phyloP scores from a whole-genome alignment of 2,797 vertebrate genomes.

The Neosalanx taihuensis region DNA sequence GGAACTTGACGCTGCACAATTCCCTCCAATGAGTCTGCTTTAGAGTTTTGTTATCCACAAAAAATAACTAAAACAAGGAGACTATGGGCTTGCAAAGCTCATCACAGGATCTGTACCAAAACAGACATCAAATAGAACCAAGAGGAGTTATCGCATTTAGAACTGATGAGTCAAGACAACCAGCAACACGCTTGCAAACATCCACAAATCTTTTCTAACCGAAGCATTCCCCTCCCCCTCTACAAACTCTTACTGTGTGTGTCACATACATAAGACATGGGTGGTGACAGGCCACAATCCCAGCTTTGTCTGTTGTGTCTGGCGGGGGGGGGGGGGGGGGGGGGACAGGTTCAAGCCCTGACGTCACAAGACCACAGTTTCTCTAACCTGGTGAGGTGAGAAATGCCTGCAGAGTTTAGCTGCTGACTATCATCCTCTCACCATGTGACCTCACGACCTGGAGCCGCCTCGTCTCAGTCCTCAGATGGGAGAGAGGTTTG shows the following conservation, averaged over 20 bases:
- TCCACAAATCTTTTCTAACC: neutral
- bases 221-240: neutral
- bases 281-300: conserved; percentile 34
- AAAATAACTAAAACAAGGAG: neutral
- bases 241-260: neutral
- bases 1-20: too few species aligned
- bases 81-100: neutral
- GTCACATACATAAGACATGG: neutral
- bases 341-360: conserved; percentile 26
- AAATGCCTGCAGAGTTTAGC: conserved; percentile 16
- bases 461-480: neutral
- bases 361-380: conserved; percentile 21
- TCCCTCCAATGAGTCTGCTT: neutral
- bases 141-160: neutral
- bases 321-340: neutral
- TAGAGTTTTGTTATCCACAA: neutral
- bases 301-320: conserved; percentile 23
- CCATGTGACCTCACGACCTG: neutral
- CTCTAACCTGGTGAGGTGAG: conserved; percentile 36
- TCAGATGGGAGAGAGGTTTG: neutral
- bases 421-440: neutral
- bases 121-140: neutral
- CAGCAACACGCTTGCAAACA: neutral
- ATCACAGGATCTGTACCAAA: neutral
- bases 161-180: neutral